These are phyloP conservation scores for Acronicta leporina DNA, from an alignment of 2,888 invertebrate species.

Conservation along the genomic window DNA sequence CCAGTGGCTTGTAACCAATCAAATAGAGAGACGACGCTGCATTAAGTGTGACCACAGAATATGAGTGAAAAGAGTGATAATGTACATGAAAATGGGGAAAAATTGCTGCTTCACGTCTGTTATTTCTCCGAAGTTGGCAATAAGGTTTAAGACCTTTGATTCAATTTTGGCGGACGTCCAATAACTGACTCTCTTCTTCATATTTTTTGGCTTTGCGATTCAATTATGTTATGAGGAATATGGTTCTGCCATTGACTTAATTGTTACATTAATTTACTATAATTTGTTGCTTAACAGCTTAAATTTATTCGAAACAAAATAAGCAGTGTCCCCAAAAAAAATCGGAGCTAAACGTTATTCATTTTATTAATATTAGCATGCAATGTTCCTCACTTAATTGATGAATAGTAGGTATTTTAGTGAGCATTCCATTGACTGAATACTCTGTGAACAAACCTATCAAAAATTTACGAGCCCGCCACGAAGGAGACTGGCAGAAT, in stretches of 20 bases:
- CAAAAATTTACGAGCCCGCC: conserved; percentile 56
- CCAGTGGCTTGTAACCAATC: conserved; percentile 55
- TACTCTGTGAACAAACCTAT: conserved; percentile 35
- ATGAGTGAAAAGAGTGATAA: conserved; percentile 24
- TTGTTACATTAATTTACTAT: not conserved
- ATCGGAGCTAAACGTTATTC: too few species aligned
- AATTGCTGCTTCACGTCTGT: not conserved
- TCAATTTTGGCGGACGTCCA: not conserved
- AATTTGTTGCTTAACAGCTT: too few species aligned
- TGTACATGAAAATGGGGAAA: not conserved
- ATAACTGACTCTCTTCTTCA: not conserved
- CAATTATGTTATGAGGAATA: not conserved
- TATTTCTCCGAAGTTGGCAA: not conserved
- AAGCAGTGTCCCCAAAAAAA: too few species aligned
- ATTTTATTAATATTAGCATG: too few species aligned
- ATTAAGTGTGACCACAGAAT: conserved; percentile 37
- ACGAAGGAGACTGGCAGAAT: conserved; percentile 44
- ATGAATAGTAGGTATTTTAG: too few species aligned
- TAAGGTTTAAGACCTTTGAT: not conserved
- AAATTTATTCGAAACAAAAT: too few species aligned
- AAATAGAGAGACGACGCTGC: conserved; percentile 54
- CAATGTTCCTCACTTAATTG: too few species aligned
- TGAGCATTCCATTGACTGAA: conserved; percentile 35
- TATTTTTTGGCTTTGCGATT: not conserved
- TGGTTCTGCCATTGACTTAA: not conserved